A percentile compares a stretch with the other conserved stretches of the same genome.
phyloP scores from a whole-genome alignment of 1,140 invertebrate genomes.

The Melanaphis sacchari region DNA sequence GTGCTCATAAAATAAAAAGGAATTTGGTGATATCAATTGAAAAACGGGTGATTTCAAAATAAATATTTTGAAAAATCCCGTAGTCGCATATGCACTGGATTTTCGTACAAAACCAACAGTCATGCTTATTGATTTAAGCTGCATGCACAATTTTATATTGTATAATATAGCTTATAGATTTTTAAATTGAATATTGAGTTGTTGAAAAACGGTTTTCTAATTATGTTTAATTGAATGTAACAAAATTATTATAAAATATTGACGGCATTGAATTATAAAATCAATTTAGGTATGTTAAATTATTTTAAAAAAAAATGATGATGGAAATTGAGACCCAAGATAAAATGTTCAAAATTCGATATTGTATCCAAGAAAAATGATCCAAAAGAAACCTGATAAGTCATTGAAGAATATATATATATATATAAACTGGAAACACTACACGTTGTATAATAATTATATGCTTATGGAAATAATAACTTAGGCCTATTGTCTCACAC shows the following conservation, averaged over 20 bases:
- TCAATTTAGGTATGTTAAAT: neutral
- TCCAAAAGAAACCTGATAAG: neutral
- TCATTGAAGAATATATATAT: neutral
- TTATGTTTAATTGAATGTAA: neutral
- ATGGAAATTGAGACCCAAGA: neutral
- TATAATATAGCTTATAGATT: neutral
- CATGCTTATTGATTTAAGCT: neutral
- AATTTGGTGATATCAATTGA: neutral
- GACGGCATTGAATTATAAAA: neutral
- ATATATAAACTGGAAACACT: neutral
- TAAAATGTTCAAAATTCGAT: neutral
- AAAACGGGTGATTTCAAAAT: neutral
- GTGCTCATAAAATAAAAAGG: neutral
- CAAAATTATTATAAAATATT: neutral
- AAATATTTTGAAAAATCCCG: neutral
- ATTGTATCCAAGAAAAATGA: neutral
- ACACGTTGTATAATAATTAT: neutral
- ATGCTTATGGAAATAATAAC: neutral
- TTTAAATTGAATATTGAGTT: neutral
- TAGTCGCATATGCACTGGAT: neutral
- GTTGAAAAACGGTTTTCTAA: neutral
- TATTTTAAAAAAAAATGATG: neutral
- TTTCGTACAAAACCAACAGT: neutral
- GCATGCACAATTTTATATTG: neutral
- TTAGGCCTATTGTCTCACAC: neutral